Evolutionary conservation across 92 coral and sea anemone genomes (phyloP), one percentile per base, ranked within the genome.

Genomic region (Paramuricea clavata): DNA sequence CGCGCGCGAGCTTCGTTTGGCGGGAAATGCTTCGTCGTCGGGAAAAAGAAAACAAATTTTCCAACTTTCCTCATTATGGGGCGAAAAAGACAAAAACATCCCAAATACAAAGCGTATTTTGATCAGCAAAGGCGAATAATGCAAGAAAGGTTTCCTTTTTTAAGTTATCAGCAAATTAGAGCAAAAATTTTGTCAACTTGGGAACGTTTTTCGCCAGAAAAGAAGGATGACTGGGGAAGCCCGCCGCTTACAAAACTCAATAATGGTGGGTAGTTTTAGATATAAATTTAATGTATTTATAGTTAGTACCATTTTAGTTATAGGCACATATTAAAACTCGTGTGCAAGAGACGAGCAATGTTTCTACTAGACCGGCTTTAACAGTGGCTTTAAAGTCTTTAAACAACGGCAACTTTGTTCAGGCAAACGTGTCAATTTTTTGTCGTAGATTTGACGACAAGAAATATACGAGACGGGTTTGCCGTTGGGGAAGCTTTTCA

Each of bases 111-210:
- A 74, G 74, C 83, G 10, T 95, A 90, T 65, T 89, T 87, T 26
- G 39, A 52, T 65, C 79, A 86, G 31, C 90, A 94, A 82, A 73
- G 84, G 78, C 85, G 92, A 44, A 91, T 71, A 87, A 62, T 94
- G 26, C 74, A 83, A 26, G 95, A 75, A 52, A 94, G 74, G 85
- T 94, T 88, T 85, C 98, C 98, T 13, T 95, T 94, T 85, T 89
- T 95, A 19, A 89, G 87, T 49, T 52, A 74, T 12, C 89, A 83
- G 76, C 98, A 95, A 86, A 94, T 94, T 44, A 89, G 88, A 17
- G 93, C 96, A 8, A 95, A 95, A 81, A 85, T 95, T 19, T 85
- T 49, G 56, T 83, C 93, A n/a, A 85, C 92, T 5, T 95, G 98
- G 98, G 85, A 86, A 41, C 81, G 83, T 50, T 70, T 78, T 22